Percentiles rank a stretch among this genome's conserved stretches.
phyloP scores from a whole-genome alignment of 1,140 invertebrate species.

The Ceratina calcarata region DNA sequence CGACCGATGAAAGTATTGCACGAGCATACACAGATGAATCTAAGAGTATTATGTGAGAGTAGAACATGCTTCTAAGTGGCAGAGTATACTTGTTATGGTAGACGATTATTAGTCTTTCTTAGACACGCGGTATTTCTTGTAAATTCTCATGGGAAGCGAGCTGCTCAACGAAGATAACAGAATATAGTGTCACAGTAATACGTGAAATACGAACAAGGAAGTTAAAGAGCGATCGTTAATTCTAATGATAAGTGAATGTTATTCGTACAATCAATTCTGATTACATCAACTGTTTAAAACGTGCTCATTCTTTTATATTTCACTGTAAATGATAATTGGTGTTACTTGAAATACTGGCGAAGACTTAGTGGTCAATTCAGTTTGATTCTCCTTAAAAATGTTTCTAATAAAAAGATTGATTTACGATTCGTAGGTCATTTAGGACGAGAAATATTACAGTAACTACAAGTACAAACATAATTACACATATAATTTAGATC shows the following conservation, averaged over 20 bases:
- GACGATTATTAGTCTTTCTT: no score
- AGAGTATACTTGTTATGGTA: background rate
- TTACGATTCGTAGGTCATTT: background rate
- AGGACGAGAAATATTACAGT: background rate
- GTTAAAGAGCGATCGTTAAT: background rate
- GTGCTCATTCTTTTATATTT: conserved; percentile 21
- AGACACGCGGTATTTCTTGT: background rate
- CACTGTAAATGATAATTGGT: conserved; percentile 1
- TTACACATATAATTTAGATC: background rate
- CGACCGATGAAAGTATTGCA: conserved; percentile 32
- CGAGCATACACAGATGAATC: conserved; percentile 31
- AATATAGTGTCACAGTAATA: conserved; percentile 6
- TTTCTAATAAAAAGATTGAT: conserved; percentile 13
- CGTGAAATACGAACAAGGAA: background rate
- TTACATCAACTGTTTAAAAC: background rate
- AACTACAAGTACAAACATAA: no score
- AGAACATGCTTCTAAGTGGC: conserved; percentile 30
- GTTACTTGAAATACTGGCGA: background rate
- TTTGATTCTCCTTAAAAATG: conserved; percentile 13
- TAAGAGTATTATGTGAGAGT: conserved; percentile 19
- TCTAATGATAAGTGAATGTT: background rate
- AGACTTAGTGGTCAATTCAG: conserved; percentile 28
- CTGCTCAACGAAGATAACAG: background rate
- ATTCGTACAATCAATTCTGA: background rate
- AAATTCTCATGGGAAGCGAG: background rate